phyloP scores from a whole-genome alignment of 2,797 vertebrate species.

The Luscinia megarhynchos region DNA sequence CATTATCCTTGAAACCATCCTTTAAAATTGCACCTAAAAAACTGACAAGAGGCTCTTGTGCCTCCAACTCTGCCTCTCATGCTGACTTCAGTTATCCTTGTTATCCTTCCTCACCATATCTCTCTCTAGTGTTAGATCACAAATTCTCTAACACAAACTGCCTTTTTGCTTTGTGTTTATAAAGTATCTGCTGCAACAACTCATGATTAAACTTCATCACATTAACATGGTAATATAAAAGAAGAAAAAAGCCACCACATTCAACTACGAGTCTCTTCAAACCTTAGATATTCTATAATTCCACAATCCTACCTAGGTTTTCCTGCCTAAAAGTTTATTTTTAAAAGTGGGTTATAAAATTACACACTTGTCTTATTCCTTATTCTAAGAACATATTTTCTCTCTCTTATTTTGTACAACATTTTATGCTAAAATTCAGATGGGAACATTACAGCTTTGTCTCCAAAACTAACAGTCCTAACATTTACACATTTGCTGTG shows the following conservation, averaged over 20 bases:
- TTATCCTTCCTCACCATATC: not conserved
- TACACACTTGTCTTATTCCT: not conserved
- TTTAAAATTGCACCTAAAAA: not conserved
- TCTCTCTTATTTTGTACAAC: not conserved
- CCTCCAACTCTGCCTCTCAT: not conserved
- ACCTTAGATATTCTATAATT: not conserved
- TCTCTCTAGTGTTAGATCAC: not conserved
- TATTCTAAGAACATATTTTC: not conserved
- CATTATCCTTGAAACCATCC: constrained; percentile 8
- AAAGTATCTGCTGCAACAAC: not conserved
- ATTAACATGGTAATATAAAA: not conserved
- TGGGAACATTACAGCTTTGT: not conserved
- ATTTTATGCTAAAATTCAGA: constrained; percentile 16
- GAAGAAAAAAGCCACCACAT: not conserved
- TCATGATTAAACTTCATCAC: not conserved
- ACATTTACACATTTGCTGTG: not conserved
- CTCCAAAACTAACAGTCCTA: constrained; percentile 11
- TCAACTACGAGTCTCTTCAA: not conserved
- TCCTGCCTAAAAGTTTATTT: not conserved
- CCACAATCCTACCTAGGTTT: not conserved
- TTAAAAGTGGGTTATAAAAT: not conserved
- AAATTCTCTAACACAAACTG: not conserved
- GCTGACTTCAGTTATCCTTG: not conserved
- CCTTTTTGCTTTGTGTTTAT: not conserved
- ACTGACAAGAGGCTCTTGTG: not conserved